These are phyloP conservation scores for Eleutherodactylus coqui DNA, from an alignment of 2,797 vertebrate species.

Conservation along the genomic window DNA sequence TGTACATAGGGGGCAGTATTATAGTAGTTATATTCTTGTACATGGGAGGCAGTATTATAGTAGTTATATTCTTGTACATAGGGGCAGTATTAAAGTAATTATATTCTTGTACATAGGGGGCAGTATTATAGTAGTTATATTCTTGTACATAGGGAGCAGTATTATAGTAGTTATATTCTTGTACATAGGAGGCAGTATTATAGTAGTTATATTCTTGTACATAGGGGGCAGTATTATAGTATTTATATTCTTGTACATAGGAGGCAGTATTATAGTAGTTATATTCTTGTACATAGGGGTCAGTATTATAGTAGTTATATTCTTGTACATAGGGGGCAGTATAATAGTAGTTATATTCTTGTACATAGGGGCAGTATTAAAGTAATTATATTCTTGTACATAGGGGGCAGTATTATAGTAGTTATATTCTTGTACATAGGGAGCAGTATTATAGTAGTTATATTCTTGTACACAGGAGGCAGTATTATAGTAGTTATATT, in stretches of 20 bases:
- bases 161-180: not conserved
- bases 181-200: slow-evolving; percentile 4
- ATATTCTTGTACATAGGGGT: slow-evolving; percentile 9
- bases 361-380: not conserved
- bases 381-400: no score
- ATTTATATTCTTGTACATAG: slow-evolving; percentile 11
- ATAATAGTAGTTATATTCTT: slow-evolving; percentile 8
- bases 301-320: slow-evolving; percentile 14
- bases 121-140: not conserved
- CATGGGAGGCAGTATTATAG: no score
- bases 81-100: no score
- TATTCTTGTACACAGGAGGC: not conserved
- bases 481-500: no score
- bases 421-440: no score
- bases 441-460: no score
- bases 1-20: no score
- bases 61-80: no score
- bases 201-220: slow-evolving; percentile 11
- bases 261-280: slow-evolving; percentile 14
- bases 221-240: not conserved
- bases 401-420: no score
- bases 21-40: no score
- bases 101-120: no score
- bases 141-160: not conserved
- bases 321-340: not conserved